Evolutionary conservation across 1,140 invertebrate genomes (phyloP).

Genomic region (Micrasema longulum): DNA sequence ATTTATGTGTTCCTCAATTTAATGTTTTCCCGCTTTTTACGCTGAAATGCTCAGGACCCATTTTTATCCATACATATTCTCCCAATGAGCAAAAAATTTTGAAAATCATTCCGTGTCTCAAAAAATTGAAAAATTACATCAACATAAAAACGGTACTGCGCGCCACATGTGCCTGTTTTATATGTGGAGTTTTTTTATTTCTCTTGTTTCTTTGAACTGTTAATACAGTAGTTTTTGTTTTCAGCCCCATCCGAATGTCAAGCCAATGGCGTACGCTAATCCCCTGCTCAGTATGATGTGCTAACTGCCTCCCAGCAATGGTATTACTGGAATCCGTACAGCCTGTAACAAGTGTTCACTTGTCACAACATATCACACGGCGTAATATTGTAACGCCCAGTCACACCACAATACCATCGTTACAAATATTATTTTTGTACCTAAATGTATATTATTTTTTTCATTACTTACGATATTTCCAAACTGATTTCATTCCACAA

Average conservation of each 20-base stretch:
- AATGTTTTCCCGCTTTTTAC: too few relatives aligned
- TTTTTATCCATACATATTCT: too few relatives aligned
- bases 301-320: too few relatives aligned
- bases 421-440: conserved; percentile 16
- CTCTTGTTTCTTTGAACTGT: neutral
- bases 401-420: neutral
- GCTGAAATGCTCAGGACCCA: too few relatives aligned
- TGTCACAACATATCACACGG: neutral
- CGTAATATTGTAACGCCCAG: neutral
- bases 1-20: too few relatives aligned
- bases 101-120: too few relatives aligned
- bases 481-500: conserved; percentile 12
- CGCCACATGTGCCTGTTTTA: too few relatives aligned
- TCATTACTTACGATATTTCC: neutral
- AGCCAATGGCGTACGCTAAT: conserved; percentile 94
- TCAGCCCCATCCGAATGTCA: conserved; percentile 96
- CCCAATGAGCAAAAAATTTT: too few relatives aligned
- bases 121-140: too few relatives aligned
- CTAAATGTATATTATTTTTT: neutral
- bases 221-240: conserved; percentile 60
- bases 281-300: conserved; percentile 49
- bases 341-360: neutral
- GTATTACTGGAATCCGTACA: too few relatives aligned
- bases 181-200: too few relatives aligned
- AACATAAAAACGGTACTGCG: too few relatives aligned